Base-by-base conservation (phyloP, 2,888 invertebrate genomes). In the Yponomeuta plumbellus region DNA sequence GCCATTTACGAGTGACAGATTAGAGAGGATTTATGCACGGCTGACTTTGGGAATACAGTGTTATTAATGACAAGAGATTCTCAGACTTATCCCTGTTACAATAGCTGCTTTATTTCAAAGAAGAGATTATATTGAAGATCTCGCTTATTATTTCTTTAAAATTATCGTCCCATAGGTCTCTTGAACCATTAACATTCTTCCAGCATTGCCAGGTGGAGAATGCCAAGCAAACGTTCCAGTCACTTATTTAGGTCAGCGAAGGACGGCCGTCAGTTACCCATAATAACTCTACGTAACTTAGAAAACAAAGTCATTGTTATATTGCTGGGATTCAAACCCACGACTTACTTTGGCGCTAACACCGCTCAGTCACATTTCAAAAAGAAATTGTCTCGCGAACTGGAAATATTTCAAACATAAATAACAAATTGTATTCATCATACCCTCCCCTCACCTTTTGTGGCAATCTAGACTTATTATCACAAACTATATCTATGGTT, bases 1-100 rank as follows among this genome's bases (percentile, higher is more conserved):
- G 64, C 34, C 62, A 62, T 20, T 62, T 62, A 62, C 34, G 26
- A 6, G 62, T 52, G 11, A 20, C 21, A 59, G 23, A 59, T 59
- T 59, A 23, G 13, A 13, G 21, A 21, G 5, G 59, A 59, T 59
- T 57, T 57, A 59, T 59, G 23, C 23, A 23, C 13, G 22, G 21
- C 11, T 11, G 59, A 59, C 21, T 22, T 59, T 13, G 59, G 57
- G 22, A 59, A 59, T 23, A 59, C 3, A 23, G 22, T 11, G 23
- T 22, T 22, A 23, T 59, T 59, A 21, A 13, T 22, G n/a, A n/a
- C 57, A 21, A 20, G 5, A 21, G 57, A 21, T 21, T 21, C 20
- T 10, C 3, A 8, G 57, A n/a, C 13, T 20, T 57, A 21, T 10
- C 1, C 22, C 5, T 22, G 4, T 59, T 11, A 5, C 59, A 23